Evolutionary conservation across 1,140 invertebrate species (phyloP).

Genomic region (Magallana ariakensis): DNA sequence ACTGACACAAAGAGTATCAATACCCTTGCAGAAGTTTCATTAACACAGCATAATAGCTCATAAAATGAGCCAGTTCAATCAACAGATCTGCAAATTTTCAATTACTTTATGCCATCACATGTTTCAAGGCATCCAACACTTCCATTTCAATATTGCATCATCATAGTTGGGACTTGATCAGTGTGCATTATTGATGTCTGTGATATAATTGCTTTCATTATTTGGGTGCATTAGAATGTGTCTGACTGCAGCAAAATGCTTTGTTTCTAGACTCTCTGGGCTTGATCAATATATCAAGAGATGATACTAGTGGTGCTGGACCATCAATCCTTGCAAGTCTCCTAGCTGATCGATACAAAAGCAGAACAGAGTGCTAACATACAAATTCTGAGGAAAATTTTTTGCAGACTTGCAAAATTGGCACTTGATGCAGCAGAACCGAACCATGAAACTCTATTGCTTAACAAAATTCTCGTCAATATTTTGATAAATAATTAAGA

Average conservation of each 20-base stretch:
- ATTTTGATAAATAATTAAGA: too few species aligned
- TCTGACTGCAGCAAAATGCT: slow-evolving; percentile 2
- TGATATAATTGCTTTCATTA: slow-evolving; percentile 30
- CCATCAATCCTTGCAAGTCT: slow-evolving; percentile 28
- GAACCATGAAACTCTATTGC: too few species aligned
- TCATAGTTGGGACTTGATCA: not conserved
- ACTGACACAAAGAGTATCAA: too few species aligned
- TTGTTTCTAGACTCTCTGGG: not conserved
- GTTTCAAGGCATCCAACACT: not conserved
- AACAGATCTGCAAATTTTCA: not conserved
- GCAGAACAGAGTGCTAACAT: not conserved
- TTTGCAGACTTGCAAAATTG: not conserved
- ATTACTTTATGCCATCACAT: slow-evolving; percentile 17
- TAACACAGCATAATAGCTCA: too few species aligned
- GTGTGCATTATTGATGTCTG: slow-evolving; percentile 15
- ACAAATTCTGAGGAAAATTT: slow-evolving; percentile 20
- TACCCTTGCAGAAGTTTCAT: too few species aligned
- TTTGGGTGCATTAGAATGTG: slow-evolving; percentile 18
- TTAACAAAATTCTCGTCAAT: too few species aligned
- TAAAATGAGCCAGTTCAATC: too few species aligned
- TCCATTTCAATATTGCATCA: slow-evolving; percentile 18
- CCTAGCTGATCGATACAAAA: not conserved
- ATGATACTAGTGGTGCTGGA: not conserved
- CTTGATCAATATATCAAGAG: slow-evolving; percentile 15
- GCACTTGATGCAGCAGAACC: slow-evolving; percentile 5